Base-by-base conservation (phyloP, 1,140 invertebrate species). In the Zaprionus lachaisei region DNA sequence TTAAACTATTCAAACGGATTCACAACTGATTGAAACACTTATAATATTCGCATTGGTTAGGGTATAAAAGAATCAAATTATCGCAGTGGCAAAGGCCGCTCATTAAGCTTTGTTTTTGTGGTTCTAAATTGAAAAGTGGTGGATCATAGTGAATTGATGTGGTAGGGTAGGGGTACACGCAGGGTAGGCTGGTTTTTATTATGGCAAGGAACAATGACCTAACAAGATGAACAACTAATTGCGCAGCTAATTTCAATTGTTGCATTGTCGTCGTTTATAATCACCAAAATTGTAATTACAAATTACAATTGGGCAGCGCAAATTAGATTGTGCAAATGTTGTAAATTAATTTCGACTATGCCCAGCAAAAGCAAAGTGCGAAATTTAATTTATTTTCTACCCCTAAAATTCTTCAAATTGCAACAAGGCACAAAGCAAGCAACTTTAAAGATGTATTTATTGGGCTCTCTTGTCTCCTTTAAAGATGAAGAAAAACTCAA, bases 211-310 rank as follows among this genome's bases (percentile, higher is more conserved):
- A 79, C 72, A 78, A 75, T 77, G 61, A 20, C 24, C 60, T n/a
- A 47, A 74, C 72, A 69, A 78, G 75, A 76, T 83, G 80, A 82
- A 90, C 81, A 90, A 90, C 79, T 90, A 90, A 90, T 90, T 90
- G 81, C 85, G 69, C 76, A 80, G 81, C 85, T 90, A 90, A 90
- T 90, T 90, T 90, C 85, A 84, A 90, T 90, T 90, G 85, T 89
- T 90, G 72, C 72, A 79, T 79, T 75, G 80, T 79, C 76, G 76
- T 65, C 79, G 75, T 55, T 71, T 80, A 82, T 82, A 87, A 90
- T 89, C 74, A 82, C 61, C 85, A 90, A 86, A 90, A 82, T 90
- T 90, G 83, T 90, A 90, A 90, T 90, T 90, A 90, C 85, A 90
- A 90, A 90, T 90, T 90, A 90, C 81, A 90, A 84, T 85, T 71